Base-by-base conservation (phyloP, 35 echinoderm and acorn worm species). In the Anneissia japonica region DNA sequence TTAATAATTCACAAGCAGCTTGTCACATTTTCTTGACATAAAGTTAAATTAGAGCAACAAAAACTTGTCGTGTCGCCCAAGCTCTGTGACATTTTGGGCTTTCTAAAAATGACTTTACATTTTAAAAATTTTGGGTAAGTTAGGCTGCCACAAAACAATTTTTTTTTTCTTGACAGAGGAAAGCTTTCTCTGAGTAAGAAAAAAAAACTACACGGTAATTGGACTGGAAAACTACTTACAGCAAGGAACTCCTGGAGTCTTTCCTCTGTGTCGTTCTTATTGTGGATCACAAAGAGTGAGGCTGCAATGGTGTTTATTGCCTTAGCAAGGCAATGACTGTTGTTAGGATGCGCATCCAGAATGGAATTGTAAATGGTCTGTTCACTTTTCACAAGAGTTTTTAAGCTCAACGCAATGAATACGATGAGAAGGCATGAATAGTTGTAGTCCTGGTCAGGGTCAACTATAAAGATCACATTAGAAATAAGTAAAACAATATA, bases 271-370 rank as follows among this genome's bases (percentile, higher is more conserved):
- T 99, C 96, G 0, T 87, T 92, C 17, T 93, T 90, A 21, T 92
- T 86, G 30, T 99, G 96, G 3, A 99, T 75, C 5, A 89, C 86
- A 81, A 99, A 99, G 64, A 99, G 89, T 38, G 96, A 89, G 30
- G 92, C 96, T 34, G 96, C 91, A 37, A 99, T 91, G 34, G 91
- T 92, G 76, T 99, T 99, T 86, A 99, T 93, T 21, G 96, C 96
- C 79, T 94, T 93, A 37, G 96, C 91, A 38, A 91, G 89, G 55
- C 96, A 99, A 51, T 99, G 96, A 36, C 96, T 91, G 92, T 99
- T 99, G 86, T 99, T 99, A 0, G 91, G 91, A 73, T 99, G 91
- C 19, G 91, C 96, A 32, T 99, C 96, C 21, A 91, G 74, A 12
- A 86, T 30, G 0, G 89, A 89, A 39, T 86, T 93, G 89, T 94